phyloP scores from a whole-genome alignment of 2,113 vertebrate species.

The Strix uralensis region DNA sequence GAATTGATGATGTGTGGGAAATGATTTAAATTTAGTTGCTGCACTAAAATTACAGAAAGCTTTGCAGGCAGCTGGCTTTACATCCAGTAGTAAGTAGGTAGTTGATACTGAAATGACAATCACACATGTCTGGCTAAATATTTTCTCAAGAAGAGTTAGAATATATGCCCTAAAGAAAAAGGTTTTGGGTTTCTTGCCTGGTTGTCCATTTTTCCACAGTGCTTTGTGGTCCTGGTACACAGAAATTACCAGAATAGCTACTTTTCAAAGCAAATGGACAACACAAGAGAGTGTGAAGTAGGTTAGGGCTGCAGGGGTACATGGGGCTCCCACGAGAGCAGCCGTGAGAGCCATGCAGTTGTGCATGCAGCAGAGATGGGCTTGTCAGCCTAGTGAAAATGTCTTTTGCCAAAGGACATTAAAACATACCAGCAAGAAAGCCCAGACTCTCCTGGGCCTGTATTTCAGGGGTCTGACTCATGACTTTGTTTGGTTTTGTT shows the following conservation, averaged over 20 bases:
- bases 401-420: background rate
- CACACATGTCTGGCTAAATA: background rate
- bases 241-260: background rate
- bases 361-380: background rate
- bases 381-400: background rate
- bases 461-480: background rate
- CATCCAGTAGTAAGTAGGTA: background rate
- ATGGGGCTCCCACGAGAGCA: background rate
- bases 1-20: background rate
- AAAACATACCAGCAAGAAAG: background rate
- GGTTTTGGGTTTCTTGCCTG: background rate
- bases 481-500: background rate
- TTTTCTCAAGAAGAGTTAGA: background rate
- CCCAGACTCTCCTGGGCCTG: background rate
- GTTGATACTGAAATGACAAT: background rate
- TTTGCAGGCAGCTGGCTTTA: background rate
- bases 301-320: background rate
- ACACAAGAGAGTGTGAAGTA: background rate
- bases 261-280: background rate
- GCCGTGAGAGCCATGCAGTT: background rate
- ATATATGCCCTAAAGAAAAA: background rate
- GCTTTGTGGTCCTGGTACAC: background rate
- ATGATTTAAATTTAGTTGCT: background rate
- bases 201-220: background rate
- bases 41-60: background rate